phyloP scores from a whole-genome alignment of 2,888 invertebrate species.

The Venustoraphidia nigricollis region DNA sequence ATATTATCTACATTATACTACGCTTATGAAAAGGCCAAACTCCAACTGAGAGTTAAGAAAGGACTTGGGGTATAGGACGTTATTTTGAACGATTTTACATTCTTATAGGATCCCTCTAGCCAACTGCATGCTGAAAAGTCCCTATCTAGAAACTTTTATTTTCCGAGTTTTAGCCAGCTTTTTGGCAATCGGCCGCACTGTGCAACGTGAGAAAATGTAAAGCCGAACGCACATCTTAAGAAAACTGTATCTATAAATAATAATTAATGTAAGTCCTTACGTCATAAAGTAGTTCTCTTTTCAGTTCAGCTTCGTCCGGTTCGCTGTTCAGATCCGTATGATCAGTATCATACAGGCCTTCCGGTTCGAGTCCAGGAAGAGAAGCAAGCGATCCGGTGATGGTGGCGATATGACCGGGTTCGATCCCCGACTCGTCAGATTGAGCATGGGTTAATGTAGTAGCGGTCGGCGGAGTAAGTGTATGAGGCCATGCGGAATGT shows the following conservation, averaged over 20 bases:
- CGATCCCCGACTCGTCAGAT: slow-evolving; percentile 45
- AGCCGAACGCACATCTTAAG: too few species aligned
- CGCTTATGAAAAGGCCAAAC: too few species aligned
- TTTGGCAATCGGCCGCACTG: too few species aligned
- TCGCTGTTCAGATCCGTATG: slow-evolving; percentile 70
- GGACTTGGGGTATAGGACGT: too few species aligned
- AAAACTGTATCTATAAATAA: not conserved
- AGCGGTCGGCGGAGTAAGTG: slow-evolving; percentile 26
- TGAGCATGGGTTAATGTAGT: slow-evolving; percentile 23
- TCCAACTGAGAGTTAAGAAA: too few species aligned
- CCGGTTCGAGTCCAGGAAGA: slow-evolving; percentile 34
- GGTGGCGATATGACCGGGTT: slow-evolving; percentile 49
- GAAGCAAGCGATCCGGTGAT: slow-evolving; percentile 50
- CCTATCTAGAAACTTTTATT: too few species aligned
- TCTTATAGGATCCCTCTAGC: too few species aligned
- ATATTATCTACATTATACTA: too few species aligned
- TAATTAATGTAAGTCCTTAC: not conserved
- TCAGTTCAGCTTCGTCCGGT: slow-evolving; percentile 60
- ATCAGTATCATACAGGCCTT: slow-evolving; percentile 59
- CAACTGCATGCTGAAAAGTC: too few species aligned
- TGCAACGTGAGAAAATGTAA: too few species aligned
- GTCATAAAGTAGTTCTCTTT: slow-evolving; percentile 39
- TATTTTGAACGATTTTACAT: too few species aligned
- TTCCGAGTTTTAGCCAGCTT: too few species aligned
- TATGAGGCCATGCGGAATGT: slow-evolving; percentile 28